phyloP scores from a whole-genome alignment of 2,113 vertebrate genomes.

The Rhynchopsitta pachyrhyncha region DNA sequence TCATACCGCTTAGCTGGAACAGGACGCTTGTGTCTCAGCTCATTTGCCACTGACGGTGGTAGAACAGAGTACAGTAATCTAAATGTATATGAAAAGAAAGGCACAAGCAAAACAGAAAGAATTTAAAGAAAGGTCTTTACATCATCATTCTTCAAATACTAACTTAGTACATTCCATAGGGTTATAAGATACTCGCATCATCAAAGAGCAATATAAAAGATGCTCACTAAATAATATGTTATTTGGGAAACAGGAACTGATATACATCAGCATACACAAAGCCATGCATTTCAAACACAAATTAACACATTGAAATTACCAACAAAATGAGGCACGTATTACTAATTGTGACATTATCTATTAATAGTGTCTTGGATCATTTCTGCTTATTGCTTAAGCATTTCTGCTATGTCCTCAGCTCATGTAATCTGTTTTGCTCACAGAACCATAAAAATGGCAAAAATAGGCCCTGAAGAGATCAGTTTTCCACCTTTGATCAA shows the following conservation, averaged over 20 bases:
- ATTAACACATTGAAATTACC: background rate
- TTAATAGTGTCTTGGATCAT: background rate
- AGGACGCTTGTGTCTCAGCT: constrained; percentile 94
- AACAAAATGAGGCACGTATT: background rate
- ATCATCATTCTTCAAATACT: background rate
- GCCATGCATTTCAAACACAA: background rate
- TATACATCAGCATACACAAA: background rate
- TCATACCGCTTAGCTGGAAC: constrained; percentile 96
- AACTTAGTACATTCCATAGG: background rate
- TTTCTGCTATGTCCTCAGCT: background rate
- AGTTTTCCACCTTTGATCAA: background rate
- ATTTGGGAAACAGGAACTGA: background rate
- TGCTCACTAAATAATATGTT: background rate
- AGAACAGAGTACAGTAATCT: constrained; percentile 96
- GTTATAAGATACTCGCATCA: background rate
- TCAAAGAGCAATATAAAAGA: background rate
- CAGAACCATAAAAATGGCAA: background rate
- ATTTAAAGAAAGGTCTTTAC: background rate
- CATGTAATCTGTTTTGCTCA: background rate
- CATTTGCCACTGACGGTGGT: constrained; percentile 95
- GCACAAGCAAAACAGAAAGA: background rate
- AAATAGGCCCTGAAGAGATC: background rate
- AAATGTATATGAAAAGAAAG: background rate
- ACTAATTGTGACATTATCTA: background rate
- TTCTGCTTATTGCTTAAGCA: background rate